Conservation (phyloP, 2,888 invertebrate species). For the Agrilus mali region DNA sequence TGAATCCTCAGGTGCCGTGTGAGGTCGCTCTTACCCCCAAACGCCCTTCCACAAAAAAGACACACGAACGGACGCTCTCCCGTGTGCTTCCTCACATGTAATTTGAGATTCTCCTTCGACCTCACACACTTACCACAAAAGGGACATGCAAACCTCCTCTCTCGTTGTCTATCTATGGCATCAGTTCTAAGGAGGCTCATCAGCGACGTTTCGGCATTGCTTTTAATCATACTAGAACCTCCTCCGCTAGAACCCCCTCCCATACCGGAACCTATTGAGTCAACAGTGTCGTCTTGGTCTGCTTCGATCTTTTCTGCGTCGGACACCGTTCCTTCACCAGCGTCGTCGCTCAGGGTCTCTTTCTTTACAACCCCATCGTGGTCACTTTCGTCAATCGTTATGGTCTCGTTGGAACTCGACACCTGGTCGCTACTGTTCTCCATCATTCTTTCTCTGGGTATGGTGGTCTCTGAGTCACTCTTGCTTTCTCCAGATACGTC, state of each 20-base stretch:
- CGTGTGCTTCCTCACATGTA: slow-evolving; percentile 78
- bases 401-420: slow-evolving; percentile 33
- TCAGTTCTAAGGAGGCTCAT: slow-evolving; percentile 54
- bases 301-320: slow-evolving; percentile 29
- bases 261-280: slow-evolving; percentile 40
- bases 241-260: slow-evolving; percentile 31
- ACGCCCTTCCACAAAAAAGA: slow-evolving; percentile 76
- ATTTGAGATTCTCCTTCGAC: slow-evolving; percentile 76
- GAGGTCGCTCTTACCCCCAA: slow-evolving; percentile 78
- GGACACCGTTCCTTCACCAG: slow-evolving; percentile 25
- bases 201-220: slow-evolving; percentile 45
- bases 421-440: slow-evolving; percentile 32
- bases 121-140: slow-evolving; percentile 84
- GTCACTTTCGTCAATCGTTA: slow-evolving; percentile 36
- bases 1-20: slow-evolving; percentile 79
- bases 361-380: slow-evolving; percentile 17
- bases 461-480: slow-evolving; percentile 14
- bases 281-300: slow-evolving; percentile 60
- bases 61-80: slow-evolving; percentile 87
- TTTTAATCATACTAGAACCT: slow-evolving; percentile 36
- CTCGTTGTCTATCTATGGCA: slow-evolving; percentile 49
- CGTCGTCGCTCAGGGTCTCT: slow-evolving; percentile 25
- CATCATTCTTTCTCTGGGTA: slow-evolving; percentile 7
- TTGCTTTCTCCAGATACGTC: slow-evolving; percentile 18
- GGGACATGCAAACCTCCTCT: slow-evolving; percentile 72